Evolutionary conservation across 1,140 invertebrate species (phyloP), one percentile per base, ranked within the genome.

Genomic region (Drosophila triauraria): DNA sequence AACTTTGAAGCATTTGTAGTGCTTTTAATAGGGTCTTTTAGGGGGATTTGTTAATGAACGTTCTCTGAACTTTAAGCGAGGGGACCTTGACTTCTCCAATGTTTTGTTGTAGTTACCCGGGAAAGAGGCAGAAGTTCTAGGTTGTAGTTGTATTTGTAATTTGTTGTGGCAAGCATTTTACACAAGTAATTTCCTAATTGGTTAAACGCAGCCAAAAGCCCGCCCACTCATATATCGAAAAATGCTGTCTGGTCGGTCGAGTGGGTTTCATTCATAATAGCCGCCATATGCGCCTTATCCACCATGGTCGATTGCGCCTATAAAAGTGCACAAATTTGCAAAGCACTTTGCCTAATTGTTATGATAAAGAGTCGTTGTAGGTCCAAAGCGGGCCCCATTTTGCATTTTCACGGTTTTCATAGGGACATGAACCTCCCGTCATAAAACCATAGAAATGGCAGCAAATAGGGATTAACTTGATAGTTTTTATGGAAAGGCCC

Each of bases 121-220:
- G 51, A 6, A 27, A 40, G 25, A 65, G 62, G 54, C 46, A 67
- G 57, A 72, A 65, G 43, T 77, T 75, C 35, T 43, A 32, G 30
- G 30, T 32, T 32, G 8, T 57, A 57, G 48, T 56, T 57, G 61
- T 65, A 56, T 71, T 71, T 75, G 58, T 69, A 48, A 32, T 42
- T 56, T 61, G 25, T 65, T 68, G 70, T 68, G 53, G 70, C 64
- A 64, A 74, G 57, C 80, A 59, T 56, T 82, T 82, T 82, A 62
- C 79, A 62, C 75, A 75, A 82, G 69, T 82, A 83, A 83, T 83
- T 82, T 83, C 64, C 80, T 83, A 83, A 83, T 83, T 83, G 75
- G 80, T 71, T 75, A 61, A 82, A 75, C 9, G 32, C 32, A 32
- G 9, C 32, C 27, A 71, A 44, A 75, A 38, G 47, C 2, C 9